Evolutionary conservation across 1,140 invertebrate genomes (phyloP).

Genomic region (Leucophenga varia): DNA sequence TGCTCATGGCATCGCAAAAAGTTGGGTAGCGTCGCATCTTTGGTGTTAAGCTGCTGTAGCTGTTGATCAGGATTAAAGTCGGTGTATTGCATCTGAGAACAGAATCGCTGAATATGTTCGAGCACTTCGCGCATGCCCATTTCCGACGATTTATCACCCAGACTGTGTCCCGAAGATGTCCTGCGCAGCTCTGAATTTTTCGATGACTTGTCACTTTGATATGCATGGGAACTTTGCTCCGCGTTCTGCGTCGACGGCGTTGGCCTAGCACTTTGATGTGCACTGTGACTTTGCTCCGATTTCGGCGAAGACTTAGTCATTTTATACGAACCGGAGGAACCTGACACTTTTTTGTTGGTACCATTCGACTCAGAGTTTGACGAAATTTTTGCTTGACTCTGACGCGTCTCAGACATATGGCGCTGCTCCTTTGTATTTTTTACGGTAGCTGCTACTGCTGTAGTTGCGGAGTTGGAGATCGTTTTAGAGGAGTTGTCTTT

Average conservation of each 20-base stretch:
- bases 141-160: constrained; percentile 36
- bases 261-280: not conserved
- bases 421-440: no score
- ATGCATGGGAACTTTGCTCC: constrained; percentile 21
- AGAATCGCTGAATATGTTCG: constrained; percentile 41
- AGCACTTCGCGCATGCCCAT: constrained; percentile 32
- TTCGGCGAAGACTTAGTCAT: no score
- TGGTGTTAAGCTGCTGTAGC: not conserved
- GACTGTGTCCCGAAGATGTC: constrained; percentile 25
- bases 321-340: no score
- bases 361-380: no score
- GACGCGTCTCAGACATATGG: no score
- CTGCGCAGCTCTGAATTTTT: constrained; percentile 12
- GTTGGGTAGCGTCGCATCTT: not conserved
- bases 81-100: constrained; percentile 24
- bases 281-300: no score
- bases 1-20: not conserved
- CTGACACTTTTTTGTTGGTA: no score
- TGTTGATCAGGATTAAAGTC: constrained; percentile 20
- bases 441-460: no score
- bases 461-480: no score
- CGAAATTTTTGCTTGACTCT: no score
- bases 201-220: constrained; percentile 22
- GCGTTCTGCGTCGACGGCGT: not conserved
- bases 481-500: no score